Percentiles rank a stretch among this genome's conserved stretches.
These are phyloP conservation scores for Acanthosoma haemorrhoidale DNA, from an alignment of 2,888 invertebrate species.

Conservation along the genomic window DNA sequence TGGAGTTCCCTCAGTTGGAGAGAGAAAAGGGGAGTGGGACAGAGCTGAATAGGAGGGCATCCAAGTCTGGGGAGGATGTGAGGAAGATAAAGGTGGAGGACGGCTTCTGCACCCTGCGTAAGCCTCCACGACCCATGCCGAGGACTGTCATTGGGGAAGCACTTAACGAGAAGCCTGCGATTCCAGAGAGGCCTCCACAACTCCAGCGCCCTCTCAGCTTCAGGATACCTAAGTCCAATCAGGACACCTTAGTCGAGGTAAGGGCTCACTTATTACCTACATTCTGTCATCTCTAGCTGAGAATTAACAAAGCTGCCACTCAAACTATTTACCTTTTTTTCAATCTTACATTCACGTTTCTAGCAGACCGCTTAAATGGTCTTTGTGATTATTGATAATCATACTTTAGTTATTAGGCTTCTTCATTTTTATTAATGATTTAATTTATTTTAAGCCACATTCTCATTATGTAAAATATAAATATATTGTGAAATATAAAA, in stretches of 20 bases:
- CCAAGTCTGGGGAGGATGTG: conserved; percentile 38
- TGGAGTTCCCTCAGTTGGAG: conserved; percentile 1
- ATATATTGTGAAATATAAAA: too few species aligned
- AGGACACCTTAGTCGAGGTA: conserved; percentile 36
- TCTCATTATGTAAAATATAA: too few species aligned
- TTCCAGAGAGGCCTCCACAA: conserved; percentile 73
- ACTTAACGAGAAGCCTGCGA: conserved; percentile 60
- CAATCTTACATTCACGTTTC: too few species aligned
- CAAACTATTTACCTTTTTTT: too few species aligned
- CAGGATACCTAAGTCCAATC: conserved; percentile 46
- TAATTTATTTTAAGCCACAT: too few species aligned
- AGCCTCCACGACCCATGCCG: conserved; percentile 54
- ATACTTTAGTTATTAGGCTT: too few species aligned
- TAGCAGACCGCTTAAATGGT: too few species aligned
- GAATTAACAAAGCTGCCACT: too few species aligned
- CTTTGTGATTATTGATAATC: too few species aligned
- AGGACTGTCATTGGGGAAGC: conserved; percentile 44
- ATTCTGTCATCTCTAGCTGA: too few species aligned
- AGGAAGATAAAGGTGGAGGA: conserved; percentile 28
- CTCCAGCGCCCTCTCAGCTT: conserved; percentile 54
- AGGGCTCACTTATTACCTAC: too few species aligned
- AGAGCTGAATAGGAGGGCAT: conserved; percentile 32
- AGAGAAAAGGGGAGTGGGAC: conserved; percentile 19
- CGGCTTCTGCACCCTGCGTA: conserved; percentile 43
- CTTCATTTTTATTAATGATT: too few species aligned